Base-by-base conservation (phyloP, 2,888 invertebrate species). In the Elmis aenea region DNA sequence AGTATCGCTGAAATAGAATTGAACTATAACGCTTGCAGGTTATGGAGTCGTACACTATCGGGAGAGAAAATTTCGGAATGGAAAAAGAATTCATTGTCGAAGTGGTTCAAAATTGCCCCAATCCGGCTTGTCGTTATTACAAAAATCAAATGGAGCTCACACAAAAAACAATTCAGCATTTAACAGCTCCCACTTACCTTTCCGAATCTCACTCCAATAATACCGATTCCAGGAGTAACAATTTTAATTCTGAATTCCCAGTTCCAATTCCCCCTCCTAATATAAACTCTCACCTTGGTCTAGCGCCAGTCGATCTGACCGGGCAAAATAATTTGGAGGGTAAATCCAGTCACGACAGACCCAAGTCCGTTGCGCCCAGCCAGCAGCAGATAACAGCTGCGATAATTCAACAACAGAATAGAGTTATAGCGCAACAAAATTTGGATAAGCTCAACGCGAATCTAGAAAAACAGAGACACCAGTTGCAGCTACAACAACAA, bases 51-150 rank as follows among this genome's bases (percentile, higher is more conserved):
- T 89, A 88, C 54, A 87, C 88, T 45, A 86, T 88, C 61, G 85
- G 85, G 5, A 70, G 84, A 38, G 85, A 86, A 59, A 83, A 83
- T 60, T 85, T 85, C 69, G 86, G 86, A 29, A 89, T 90, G 88
- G 89, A 90, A 62, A 88, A 89, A 56, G 89, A 89, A 58, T 89
- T 89, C 55, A 88, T 90, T 29, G 76, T 89, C 33, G 89, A 90
- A 67, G 88, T 90, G 13, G 87, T 89, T 9, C 88, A 89, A 61
- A 88, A 88, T 52, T 90, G 89, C 55, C 88, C 89, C 0, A 88
- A 88, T 66, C 87, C 87, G 5, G 86, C 87, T 8, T 90, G 89
- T 61, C 80, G 88, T 13, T 89, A 86, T 61, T 89, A 88, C 61
- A 90, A 90, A 63, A 87, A 82, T 59, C 88, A 88, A 61, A 70